These are phyloP conservation scores for Subacronicta megacephala DNA, from an alignment of 2,888 invertebrate genomes.

Conservation along the genomic window DNA sequence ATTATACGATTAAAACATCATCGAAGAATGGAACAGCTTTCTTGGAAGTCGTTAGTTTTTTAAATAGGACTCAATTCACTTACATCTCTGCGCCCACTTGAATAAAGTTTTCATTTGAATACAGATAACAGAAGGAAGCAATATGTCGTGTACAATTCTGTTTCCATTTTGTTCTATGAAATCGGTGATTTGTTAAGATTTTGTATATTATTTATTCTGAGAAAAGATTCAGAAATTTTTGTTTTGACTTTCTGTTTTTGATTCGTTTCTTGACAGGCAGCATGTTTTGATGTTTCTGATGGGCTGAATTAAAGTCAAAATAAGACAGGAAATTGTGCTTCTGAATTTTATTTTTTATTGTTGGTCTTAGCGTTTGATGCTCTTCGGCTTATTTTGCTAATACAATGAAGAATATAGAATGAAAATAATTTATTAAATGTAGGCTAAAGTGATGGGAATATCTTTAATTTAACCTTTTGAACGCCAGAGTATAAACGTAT, in stretches of 20 bases:
- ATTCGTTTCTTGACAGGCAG: constrained; percentile 10
- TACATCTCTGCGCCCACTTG: rapidly evolving
- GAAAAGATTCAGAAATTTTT: constrained; percentile 38
- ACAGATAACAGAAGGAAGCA: constrained; percentile 11
- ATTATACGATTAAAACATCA: constrained; percentile 45
- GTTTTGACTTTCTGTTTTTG: constrained; percentile 16
- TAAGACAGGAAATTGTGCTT: constrained; percentile 13
- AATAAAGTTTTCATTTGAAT: constrained; percentile 20
- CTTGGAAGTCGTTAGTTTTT: constrained; percentile 42
- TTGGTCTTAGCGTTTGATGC: background rate
- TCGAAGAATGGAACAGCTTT: constrained; percentile 26
- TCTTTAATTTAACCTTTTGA: no score
- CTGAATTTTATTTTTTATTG: background rate
- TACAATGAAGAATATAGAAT: no score
- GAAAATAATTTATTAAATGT: no score
- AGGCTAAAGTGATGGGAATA: no score
- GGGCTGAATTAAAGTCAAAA: constrained; percentile 7
- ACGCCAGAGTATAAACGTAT: no score
- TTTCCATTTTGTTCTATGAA: constrained; percentile 49
- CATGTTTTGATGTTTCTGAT: constrained; percentile 33
- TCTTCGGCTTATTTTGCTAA: background rate
- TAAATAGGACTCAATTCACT: background rate
- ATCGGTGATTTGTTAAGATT: constrained; percentile 33
- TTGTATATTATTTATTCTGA: constrained; percentile 31
- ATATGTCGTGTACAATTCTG: constrained; percentile 31